Evolutionary conservation across 2,113 vertebrate genomes (phyloP), one percentile per base, ranked within the genome.

Genomic region (Eclectus roratus): DNA sequence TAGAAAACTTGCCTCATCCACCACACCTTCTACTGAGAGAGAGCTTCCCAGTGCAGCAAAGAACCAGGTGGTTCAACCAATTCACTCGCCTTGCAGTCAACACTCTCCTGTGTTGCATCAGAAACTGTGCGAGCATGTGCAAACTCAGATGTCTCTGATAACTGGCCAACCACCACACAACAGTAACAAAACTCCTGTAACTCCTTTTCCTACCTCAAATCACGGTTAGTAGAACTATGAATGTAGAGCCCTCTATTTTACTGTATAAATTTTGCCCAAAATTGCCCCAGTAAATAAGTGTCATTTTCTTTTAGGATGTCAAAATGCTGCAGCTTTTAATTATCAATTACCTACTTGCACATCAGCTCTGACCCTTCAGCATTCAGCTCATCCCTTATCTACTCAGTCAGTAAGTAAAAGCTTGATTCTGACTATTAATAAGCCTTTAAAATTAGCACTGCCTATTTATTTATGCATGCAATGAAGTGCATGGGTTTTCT

Each of bases 71-170:
- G 52, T 79, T 64, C 94, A 88, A 17, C 83, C 97, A 27, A 8
- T 94, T 31, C 76, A 64, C 41, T 91, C 96, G 56, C 97, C 97
- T 86, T 97, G 93, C 77, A 96, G 85, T 69, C 93, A 97, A 1
- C 94, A 89, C 49, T 97, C 97, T 91, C 96, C 98, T 37, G 89
- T 89, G 49, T 85, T 73, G 3, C 97, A 96, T 72, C 96, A 97
- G 82, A 97, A 96, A 37, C 88, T 97, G 39, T 97, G 85, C 7
- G 97, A 98, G 61, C 96, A 97, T 25, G 96, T 98, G 39, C 97
- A 98, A 53, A 98, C 97, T 58, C 98, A 98, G 49, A 98, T 98
- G 98, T 97, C 97, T 91, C 78, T 97, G 73, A 63, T 98, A 64
- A 96, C 93, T 80, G 82, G 71, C 63, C 96, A 95, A 14, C 37